phyloP scores from a whole-genome alignment of 1,140 invertebrate genomes.

The Drosophila hydei region DNA sequence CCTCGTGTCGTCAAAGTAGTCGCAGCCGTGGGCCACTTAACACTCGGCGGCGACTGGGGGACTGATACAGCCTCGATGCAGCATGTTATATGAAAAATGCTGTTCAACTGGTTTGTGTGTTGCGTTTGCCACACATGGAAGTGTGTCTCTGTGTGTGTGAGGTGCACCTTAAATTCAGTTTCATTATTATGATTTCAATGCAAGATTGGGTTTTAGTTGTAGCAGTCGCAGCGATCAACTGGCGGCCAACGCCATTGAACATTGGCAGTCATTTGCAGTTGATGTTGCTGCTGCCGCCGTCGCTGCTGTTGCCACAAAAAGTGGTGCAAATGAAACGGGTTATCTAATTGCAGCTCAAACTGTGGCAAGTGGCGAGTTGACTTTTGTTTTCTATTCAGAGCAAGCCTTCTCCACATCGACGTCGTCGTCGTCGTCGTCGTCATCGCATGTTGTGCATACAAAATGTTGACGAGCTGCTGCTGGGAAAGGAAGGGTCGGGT shows the following conservation, averaged over 20 bases:
- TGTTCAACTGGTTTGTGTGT: constrained; percentile 73
- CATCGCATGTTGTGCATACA: constrained; percentile 70
- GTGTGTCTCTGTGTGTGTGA: constrained; percentile 25
- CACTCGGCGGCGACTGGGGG: constrained; percentile 14
- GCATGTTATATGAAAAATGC: constrained; percentile 65
- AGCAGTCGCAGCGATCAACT: constrained; percentile 38
- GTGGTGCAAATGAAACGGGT: constrained; percentile 80
- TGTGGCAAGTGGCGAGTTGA: constrained; percentile 80
- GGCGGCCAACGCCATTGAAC: constrained; percentile 74
- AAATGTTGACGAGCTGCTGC: constrained; percentile 55
- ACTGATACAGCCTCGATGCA: constrained; percentile 29
- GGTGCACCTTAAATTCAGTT: constrained; percentile 78
- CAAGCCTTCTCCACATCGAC: constrained; percentile 37
- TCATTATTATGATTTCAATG: constrained; percentile 80
- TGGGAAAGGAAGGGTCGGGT: not conserved
- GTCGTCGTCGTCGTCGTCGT: constrained; percentile 30
- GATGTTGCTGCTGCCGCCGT: constrained; percentile 10
- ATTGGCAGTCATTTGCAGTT: constrained; percentile 76
- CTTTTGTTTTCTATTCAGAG: constrained; percentile 78
- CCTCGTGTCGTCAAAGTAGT: constrained; percentile 26
- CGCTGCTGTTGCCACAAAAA: constrained; percentile 44
- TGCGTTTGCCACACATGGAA: constrained; percentile 11
- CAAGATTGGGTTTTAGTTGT: constrained; percentile 66
- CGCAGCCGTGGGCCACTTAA: constrained; percentile 41
- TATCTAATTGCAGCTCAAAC: constrained; percentile 78